Evolutionary conservation across 2,888 invertebrate genomes (phyloP), one percentile per base, ranked within the genome.

Genomic region (Lasioglossum leucozonium): DNA sequence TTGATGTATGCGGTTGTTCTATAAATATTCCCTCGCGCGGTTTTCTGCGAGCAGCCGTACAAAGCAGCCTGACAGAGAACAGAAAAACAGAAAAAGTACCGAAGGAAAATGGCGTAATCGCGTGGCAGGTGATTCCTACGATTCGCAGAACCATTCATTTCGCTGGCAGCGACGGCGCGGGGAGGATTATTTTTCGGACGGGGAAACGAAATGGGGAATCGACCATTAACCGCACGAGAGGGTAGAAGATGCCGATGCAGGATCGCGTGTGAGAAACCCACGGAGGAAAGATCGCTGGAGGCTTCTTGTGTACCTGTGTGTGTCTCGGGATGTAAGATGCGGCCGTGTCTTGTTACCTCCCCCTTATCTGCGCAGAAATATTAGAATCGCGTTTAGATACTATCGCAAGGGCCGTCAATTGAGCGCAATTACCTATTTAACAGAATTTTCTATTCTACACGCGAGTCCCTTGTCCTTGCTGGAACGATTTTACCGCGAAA

Each of bases 191-290:
- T 90, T 90, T 89, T 80, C 81, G 85, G 81, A 83, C 75, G 72
- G 82, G 72, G 82, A 75, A 87, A 81, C 86, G 84, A 83, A 84
- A 87, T 83, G 87, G 86, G 55, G 86, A 75, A 82, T 71, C 78
- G 84, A 74, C 88, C 86, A 90, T 90, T 90, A 90, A 85, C 90
- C 76, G 90, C 90, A 90, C 90, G 90, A 90, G 90, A 90, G 82
- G 82, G 77, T 77, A 74, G 77, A 83, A 40, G 67, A 85, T 72
- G 76, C 82, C 86, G 89, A 77, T 85, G 86, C 72, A 79, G 44
- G 74, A 90, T 88, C 88, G 88, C 88, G 88, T 88, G 88, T 86
- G 88, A 86, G 87, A 87, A 83, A 87, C 76, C 58, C 81, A 73
- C 69, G 85, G 81, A 76, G 79, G 75, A 71, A 65, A 58, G 77